phyloP scores from a whole-genome alignment of 2,797 vertebrate genomes.

The Tiaroga cobitis region DNA sequence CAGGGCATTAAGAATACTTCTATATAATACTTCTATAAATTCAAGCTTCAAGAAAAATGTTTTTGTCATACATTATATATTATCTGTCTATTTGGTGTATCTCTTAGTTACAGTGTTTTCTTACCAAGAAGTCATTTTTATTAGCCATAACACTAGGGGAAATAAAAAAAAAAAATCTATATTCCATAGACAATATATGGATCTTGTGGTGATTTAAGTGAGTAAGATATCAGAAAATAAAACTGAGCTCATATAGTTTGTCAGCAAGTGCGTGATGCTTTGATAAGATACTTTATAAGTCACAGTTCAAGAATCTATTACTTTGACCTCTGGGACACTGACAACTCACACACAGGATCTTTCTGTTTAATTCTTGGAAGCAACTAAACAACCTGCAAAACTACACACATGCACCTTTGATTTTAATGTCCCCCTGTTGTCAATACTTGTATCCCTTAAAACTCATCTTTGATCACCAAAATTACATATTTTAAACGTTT shows the following conservation, averaged over 20 bases:
- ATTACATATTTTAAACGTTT: too few species aligned
- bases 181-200: neutral
- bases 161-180: too few species aligned
- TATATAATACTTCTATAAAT: neutral
- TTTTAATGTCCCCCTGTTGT: neutral
- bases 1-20: neutral
- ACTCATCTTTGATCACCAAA: too few species aligned
- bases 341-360: neutral
- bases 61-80: neutral
- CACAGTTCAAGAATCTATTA: constrained; percentile 26
- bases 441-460: too few species aligned
- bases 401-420: neutral
- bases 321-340: constrained; percentile 24
- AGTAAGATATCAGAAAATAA: constrained; percentile 25
- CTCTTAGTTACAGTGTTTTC: neutral
- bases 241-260: constrained; percentile 27
- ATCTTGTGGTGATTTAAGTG: neutral
- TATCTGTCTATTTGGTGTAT: neutral
- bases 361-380: constrained; percentile 4
- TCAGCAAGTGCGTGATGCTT: constrained; percentile 3
- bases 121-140: neutral
- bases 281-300: constrained; percentile 43
- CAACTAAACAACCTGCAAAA: neutral
- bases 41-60: neutral
- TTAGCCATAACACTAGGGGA: neutral